Base-by-base conservation (phyloP, 2,797 vertebrate genomes). In the Mionectes olivaceus region DNA sequence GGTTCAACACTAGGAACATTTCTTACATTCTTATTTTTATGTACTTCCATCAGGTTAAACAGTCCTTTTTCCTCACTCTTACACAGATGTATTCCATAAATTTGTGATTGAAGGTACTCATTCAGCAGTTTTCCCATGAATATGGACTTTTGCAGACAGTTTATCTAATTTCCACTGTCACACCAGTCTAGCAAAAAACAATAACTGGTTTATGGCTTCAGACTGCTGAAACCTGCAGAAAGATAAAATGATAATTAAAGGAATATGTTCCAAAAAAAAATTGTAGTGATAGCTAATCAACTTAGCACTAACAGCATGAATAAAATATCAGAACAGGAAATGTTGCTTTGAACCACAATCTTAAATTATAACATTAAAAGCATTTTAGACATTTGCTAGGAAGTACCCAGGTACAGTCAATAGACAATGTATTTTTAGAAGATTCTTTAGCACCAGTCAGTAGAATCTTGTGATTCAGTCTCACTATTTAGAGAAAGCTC, bases 291-390 rank as follows among this genome's bases (percentile, higher is more conserved):
- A 95, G 56, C 47, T 82, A 93, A 94, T 91, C 94, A 93, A 73
- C 61, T 81, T 61, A 79, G 3, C 55, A 85, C 68, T 83, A 91
- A 33, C 46, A 95, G 6, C 69, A 91, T 95, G 87, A 95, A 95
- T 95, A 96, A 95, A 93, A 92, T 84, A 95, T 92, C 32, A 81
- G 76, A 83, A 69, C 35, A 91, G 93, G 92, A 96, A 92, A 92
- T 68, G 93, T 15, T 91, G 46, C 28, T 78, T 78, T 80, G 70
- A 95, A 74, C 83, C 81, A 61, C 82, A 92, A 24, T 47, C 90
- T 80, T 87, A 89, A 95, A 94, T 89, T 83, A 47, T 13, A 89
- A 44, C 32, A 52, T 65, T 76, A 63, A 83, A 92, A 87, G n/a
- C 28, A 25, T 65, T 89, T 79, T 39, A 85, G 13, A 23, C 14